These are phyloP conservation scores for Anagyrus pseudococci DNA, from an alignment of 2,888 invertebrate species.

Conservation along the genomic window DNA sequence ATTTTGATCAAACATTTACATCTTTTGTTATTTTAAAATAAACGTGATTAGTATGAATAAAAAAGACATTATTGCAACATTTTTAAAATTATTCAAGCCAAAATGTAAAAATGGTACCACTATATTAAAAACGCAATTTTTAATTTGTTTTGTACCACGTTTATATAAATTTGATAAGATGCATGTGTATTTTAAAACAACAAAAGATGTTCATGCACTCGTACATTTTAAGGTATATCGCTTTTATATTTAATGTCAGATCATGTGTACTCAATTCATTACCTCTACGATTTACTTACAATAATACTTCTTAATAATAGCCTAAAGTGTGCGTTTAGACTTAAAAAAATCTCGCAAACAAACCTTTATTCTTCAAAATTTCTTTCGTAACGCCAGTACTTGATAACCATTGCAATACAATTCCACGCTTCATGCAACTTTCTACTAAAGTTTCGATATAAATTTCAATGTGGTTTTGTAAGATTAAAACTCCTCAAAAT, in stretches of 20 bases:
- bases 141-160: neutral
- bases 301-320: conserved; percentile 28
- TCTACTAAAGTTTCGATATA: conserved; percentile 38
- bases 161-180: neutral
- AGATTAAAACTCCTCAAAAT: conserved; percentile 3
- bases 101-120: neutral
- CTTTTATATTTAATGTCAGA: conserved; percentile 21
- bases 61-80: neutral
- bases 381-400: conserved; percentile 36
- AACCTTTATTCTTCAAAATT: conserved; percentile 14
- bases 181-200: conserved; percentile 48
- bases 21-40: conserved; percentile 24
- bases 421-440: conserved; percentile 29
- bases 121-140: neutral
- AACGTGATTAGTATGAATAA: neutral
- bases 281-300: conserved; percentile 24
- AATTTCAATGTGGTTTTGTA: conserved; percentile 22
- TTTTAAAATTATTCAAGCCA: neutral
- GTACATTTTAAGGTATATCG: conserved; percentile 9
- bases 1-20: conserved; percentile 25
- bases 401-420: conserved; percentile 25
- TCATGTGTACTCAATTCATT: conserved; percentile 21
- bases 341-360: conserved; percentile 21
- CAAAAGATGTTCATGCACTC: conserved; percentile 32
- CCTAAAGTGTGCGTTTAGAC: conserved; percentile 35